These are phyloP conservation scores for Cyaniris semiargus DNA, from an alignment of 2,888 invertebrate species.

Conservation along the genomic window DNA sequence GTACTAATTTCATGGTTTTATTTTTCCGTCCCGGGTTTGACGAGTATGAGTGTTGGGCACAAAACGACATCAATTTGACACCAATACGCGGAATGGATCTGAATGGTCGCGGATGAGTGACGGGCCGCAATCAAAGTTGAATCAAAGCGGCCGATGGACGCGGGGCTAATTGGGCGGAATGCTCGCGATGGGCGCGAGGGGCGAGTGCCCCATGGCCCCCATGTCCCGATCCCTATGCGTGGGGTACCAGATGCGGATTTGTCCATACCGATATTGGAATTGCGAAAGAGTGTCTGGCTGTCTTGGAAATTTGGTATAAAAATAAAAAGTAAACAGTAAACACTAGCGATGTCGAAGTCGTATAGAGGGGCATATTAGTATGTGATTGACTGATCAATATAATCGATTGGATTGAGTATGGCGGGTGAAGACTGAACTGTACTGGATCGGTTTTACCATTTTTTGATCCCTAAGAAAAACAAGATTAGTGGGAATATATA, in stretches of 20 bases:
- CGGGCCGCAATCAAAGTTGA: slow-evolving; percentile 74
- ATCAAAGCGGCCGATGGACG: slow-evolving; percentile 72
- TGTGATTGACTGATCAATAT: no score
- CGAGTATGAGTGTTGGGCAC: slow-evolving; percentile 6
- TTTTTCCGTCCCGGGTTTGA: slow-evolving; percentile 3
- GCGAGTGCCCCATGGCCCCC: slow-evolving; percentile 35
- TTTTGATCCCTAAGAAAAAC: no score
- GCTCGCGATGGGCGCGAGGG: slow-evolving; percentile 44
- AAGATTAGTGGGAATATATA: no score
- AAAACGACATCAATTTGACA: slow-evolving; percentile 49
- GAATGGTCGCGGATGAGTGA: slow-evolving; percentile 62
- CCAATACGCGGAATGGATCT: slow-evolving; percentile 51
- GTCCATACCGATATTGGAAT: neutral
- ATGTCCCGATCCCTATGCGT: neutral
- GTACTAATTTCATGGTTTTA: neutral
- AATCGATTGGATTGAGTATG: no score
- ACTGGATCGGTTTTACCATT: no score
- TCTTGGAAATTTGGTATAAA: no score
- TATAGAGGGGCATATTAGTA: no score
- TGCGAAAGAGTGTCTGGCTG: no score
- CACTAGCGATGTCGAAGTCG: no score
- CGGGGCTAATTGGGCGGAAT: slow-evolving; percentile 75
- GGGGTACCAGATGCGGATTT: neutral
- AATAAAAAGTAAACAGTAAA: no score
- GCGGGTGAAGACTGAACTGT: no score